Evolutionary conservation across 2,888 invertebrate species (phyloP), one percentile per base, ranked within the genome.

Genomic region (Dolichopus griseipennis): DNA sequence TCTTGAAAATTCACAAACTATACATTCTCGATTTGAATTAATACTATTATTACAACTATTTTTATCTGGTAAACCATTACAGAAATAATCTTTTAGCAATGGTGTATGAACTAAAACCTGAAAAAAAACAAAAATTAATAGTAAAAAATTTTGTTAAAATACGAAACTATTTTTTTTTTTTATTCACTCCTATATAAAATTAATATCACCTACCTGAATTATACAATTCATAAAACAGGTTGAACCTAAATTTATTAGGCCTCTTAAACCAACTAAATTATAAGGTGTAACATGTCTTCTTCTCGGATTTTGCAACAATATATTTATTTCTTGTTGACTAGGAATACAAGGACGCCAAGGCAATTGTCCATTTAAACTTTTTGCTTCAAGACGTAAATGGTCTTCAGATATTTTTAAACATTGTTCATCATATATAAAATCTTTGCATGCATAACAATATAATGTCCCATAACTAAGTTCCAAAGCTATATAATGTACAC

Each of bases 201-300:
- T 5, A 37, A 37, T 2, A 65, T 64, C 8, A 66, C 72, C 75
- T 72, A 86, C 87, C 85, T 95, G 95, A 12, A 98, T 91, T 75
- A 98, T 96, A 78, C 96, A 96, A 82, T 97, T 98, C 95, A 99
- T 96, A 79, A 97, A 99, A 83, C 98, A 99, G 5, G 98, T 98
- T 73, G 95, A 92, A 52, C 98, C 98, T 72, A 99, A 84, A 83
- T 99, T 99, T 76, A 97, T 90, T 68, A 99, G 83, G 0, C 98
- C 98, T 68, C 98, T 85, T 69, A 99, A 84, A 61, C 98, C 95
- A 71, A 95, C 90, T 43, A 92, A 91, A 68, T 93, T 90, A 76
- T 91, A 89, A 67, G 91, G 88, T 71, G 90, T 87, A 71, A 95
- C 90, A 73, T 90, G 85, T 66, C 93, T 86, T 68, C 93, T 85